These are phyloP conservation scores for Oscarella lobularis DNA, from an alignment of 37 sponge, comb jelly and placozoan species.

Conservation along the genomic window DNA sequence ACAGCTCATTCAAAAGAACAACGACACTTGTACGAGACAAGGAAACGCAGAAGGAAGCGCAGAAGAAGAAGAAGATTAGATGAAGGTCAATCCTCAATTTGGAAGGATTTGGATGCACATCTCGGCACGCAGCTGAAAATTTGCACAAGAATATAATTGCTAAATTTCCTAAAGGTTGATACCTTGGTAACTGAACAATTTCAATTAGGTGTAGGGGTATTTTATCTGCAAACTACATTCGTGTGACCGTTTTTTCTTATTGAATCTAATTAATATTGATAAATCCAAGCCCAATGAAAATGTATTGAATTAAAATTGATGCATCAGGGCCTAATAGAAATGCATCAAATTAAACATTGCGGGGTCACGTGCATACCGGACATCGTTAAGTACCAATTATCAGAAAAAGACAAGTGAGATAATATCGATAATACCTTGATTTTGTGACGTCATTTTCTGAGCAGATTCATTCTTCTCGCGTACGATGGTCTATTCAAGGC, in stretches of 20 bases:
- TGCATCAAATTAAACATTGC: conserved; percentile 77
- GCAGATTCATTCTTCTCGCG: conserved; percentile 60
- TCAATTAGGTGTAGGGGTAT: conserved; percentile 1
- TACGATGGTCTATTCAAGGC: conserved; percentile 85
- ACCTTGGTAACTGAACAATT: not conserved
- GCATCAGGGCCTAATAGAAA: too few relatives aligned
- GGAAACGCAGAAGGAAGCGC: too few relatives aligned
- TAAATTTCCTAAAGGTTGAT: conserved; percentile 51
- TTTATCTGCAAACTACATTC: not conserved
- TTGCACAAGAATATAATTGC: conserved; percentile 39
- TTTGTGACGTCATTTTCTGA: too few relatives aligned
- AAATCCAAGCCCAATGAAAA: too few relatives aligned
- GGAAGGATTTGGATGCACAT: too few relatives aligned
- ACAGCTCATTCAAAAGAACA: too few relatives aligned
- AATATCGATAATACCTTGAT: too few relatives aligned
- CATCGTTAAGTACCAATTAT: conserved; percentile 31
- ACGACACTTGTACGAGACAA: too few relatives aligned
- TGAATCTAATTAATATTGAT: too few relatives aligned
- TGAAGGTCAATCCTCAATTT: too few relatives aligned
- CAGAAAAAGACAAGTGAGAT: conserved; percentile 60
- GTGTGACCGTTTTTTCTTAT: not conserved
- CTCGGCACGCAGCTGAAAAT: conserved; percentile 51
- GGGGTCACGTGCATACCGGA: conserved; percentile 59
- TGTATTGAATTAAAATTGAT: too few relatives aligned
- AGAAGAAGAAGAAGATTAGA: too few relatives aligned